Evolutionary conservation across 2,888 invertebrate genomes (phyloP), one percentile per base, ranked within the genome.

Genomic region (Cosmia trapezina): DNA sequence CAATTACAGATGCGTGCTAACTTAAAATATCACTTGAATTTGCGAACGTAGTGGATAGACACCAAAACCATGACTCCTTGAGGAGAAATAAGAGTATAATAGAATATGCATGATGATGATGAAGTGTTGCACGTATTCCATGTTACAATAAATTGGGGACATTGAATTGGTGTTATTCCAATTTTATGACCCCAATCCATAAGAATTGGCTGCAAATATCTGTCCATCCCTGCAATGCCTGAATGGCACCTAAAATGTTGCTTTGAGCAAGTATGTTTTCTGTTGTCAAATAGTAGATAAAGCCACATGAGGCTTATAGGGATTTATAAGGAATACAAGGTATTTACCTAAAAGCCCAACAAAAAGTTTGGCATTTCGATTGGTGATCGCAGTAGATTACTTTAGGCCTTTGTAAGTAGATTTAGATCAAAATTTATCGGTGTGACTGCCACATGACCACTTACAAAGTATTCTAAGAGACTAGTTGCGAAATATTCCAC

Each of bases 241-340:
- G 62, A 69, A 69, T 76, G 66, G 70, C 75, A 69, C 41, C 45
- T 17, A 61, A 66, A 51, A n/a, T 78, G 69, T 65, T 69, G 78
- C 80, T 78, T 78, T 59, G 65, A 79, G 76, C 77, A 61, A 68
- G 79, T 79, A 73, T 75, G 80, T 71, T 76, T 80, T 63, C 70
- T 71, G 67, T 68, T 76, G 71, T 79, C 70, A 53, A 63, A 49
- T 54, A 22, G 43, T 70, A 64, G 43, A 17, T 17, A 22, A 43
- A 51, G 22, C n/a, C 45, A 62, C 0, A 12, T 41, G 45, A 33
- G 53, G 49, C 41, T 69, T 8, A 57, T 69, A 63, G 28, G 69
- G 12, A 49, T 67, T 2, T 28, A 17, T 45, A 47, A 62, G 11
- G 8, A 41, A 22, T 41, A 37, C 17, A 28, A 28, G 28, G 28